phyloP scores from a whole-genome alignment of 2,888 invertebrate genomes.

The Synergus gifuensis region DNA sequence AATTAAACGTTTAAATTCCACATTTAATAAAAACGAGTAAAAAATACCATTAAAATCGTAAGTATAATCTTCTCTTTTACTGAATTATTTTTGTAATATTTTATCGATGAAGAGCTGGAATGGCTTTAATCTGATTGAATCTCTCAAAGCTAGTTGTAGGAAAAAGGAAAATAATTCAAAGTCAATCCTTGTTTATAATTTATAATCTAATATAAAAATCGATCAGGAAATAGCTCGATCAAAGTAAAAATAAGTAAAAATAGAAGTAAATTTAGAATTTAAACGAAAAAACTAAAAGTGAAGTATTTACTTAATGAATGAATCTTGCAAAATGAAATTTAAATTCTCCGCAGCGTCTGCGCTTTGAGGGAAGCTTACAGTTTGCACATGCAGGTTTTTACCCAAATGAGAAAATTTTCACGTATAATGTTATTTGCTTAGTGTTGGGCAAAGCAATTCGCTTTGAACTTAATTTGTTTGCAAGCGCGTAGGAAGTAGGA shows the following conservation, averaged over 20 bases:
- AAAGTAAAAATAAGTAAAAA: too few species aligned
- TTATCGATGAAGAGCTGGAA: background rate
- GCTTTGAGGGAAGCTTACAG: background rate
- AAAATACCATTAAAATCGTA: background rate
- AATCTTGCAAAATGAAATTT: background rate
- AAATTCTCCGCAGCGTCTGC: background rate
- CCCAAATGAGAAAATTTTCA: slow-evolving; percentile 12
- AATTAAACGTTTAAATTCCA: background rate
- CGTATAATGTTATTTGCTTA: slow-evolving; percentile 22
- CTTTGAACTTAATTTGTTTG: slow-evolving; percentile 34
- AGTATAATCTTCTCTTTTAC: background rate
- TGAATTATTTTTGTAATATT: background rate
- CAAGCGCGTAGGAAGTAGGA: slow-evolving; percentile 33
- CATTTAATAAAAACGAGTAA: background rate
- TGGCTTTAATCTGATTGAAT: background rate
- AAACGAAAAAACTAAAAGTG: background rate
- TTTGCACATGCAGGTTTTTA: background rate
- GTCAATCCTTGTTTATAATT: background rate
- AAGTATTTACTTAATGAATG: background rate
- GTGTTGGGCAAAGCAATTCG: slow-evolving; percentile 16
- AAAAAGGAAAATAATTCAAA: background rate
- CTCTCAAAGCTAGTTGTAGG: background rate
- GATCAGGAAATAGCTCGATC: background rate
- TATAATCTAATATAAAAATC: background rate
- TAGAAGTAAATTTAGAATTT: background rate